A percentile compares a stretch with the other conserved stretches of the same genome.
phyloP scores from a whole-genome alignment of 2,888 invertebrate species.

The Saturnia pavonia region DNA sequence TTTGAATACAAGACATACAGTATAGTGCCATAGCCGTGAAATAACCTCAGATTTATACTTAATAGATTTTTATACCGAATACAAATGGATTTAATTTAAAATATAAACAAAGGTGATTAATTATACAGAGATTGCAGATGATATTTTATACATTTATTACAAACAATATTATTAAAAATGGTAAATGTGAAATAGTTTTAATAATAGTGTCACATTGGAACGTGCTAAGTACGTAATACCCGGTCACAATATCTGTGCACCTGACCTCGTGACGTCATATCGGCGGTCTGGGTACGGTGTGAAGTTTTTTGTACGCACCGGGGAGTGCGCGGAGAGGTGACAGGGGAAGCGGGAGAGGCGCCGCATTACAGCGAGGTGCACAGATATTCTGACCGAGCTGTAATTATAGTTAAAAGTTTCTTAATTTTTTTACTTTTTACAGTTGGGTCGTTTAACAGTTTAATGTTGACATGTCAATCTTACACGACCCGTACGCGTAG shows the following conservation, averaged over 20 bases:
- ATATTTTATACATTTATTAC: conserved; percentile 83
- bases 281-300: too few relatives aligned
- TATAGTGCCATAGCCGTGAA: conserved; percentile 77
- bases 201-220: conserved; percentile 52
- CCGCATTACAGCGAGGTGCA: too few relatives aligned
- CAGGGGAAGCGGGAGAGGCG: too few relatives aligned
- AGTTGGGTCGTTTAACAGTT: background rate
- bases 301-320: too few relatives aligned
- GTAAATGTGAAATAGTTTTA: conserved; percentile 79
- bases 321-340: too few relatives aligned
- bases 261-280: too few relatives aligned
- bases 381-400: too few relatives aligned
- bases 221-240: too few relatives aligned
- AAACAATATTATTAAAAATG: conserved; percentile 77
- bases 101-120: conserved; percentile 81
- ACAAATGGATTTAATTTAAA: conserved; percentile 83
- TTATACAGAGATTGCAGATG: conserved; percentile 82
- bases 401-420: too few relatives aligned
- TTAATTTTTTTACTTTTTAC: background rate
- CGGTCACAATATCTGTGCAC: too few relatives aligned
- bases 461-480: background rate
- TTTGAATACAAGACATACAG: conserved; percentile 74
- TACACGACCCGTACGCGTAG: background rate
- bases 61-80: conserved; percentile 81
- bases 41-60: conserved; percentile 81